Evolutionary conservation across 2,797 vertebrate species (phyloP).

Genomic region (Hyperoplus lanceolatus): DNA sequence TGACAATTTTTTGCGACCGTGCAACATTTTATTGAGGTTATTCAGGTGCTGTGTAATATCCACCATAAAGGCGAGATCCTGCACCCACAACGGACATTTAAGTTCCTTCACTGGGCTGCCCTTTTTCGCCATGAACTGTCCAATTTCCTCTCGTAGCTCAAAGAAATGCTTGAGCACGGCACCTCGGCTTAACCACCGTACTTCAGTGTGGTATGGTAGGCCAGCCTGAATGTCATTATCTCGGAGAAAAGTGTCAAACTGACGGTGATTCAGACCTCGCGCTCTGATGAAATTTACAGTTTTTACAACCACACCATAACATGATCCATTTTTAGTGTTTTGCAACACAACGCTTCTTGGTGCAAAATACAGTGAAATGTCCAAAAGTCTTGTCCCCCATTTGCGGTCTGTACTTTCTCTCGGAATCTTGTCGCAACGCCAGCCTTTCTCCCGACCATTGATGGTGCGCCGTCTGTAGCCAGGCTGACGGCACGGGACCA

Average conservation of each 20-base stretch:
- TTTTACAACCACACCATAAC: constrained; percentile 49
- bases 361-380: constrained; percentile 37
- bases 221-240: not conserved
- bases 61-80: constrained; percentile 61
- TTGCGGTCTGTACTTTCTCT: constrained; percentile 36
- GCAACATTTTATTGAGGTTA: constrained; percentile 40
- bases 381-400: constrained; percentile 3
- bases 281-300: constrained; percentile 43
- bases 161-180: constrained; percentile 12
- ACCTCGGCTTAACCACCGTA: constrained; percentile 21
- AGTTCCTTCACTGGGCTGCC: constrained; percentile 8
- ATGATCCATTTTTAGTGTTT: constrained; percentile 46
- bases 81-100: constrained; percentile 1
- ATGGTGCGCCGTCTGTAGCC: not conserved
- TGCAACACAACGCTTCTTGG: constrained; percentile 54
- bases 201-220: constrained; percentile 26
- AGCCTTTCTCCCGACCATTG: constrained; percentile 24
- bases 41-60: constrained; percentile 61
- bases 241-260: constrained; percentile 17
- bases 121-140: constrained; percentile 31
- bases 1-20: constrained; percentile 40
- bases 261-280: constrained; percentile 34
- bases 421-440: constrained; percentile 42
- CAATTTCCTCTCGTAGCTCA: constrained; percentile 22
- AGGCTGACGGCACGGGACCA: constrained; percentile 24